Percentiles rank a stretch among this genome's conserved stretches.
These are phyloP conservation scores for Temnothorax longispinosus DNA, from an alignment of 1,140 invertebrate genomes.

Conservation along the genomic window DNA sequence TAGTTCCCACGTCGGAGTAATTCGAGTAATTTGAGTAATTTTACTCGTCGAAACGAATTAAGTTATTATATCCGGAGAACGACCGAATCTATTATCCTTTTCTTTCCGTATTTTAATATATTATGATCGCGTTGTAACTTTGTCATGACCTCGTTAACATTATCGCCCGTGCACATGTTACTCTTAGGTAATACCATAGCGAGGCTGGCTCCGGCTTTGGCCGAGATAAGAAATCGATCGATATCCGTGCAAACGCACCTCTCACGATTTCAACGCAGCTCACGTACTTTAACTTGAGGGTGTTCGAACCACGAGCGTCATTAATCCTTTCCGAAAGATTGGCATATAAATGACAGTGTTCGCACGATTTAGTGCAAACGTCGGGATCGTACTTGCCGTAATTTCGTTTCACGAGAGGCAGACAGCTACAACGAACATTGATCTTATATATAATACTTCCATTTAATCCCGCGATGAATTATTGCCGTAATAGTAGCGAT, in stretches of 20 bases:
- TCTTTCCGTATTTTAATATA: not conserved
- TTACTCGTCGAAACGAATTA: not conserved
- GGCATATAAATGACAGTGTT: not conserved
- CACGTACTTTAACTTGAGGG: not conserved
- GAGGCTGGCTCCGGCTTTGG: not conserved
- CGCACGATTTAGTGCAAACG: not conserved
- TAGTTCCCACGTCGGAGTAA: not conserved
- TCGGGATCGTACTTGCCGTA: not conserved
- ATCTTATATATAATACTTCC: not conserved
- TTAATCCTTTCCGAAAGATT: constrained; percentile 37
- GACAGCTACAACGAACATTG: not conserved
- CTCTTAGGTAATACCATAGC: not conserved
- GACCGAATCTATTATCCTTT: not conserved
- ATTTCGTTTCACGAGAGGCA: not conserved
- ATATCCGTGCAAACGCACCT: not conserved
- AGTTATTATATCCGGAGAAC: not conserved
- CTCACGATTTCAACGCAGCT: not conserved
- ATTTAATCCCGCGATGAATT: constrained; percentile 18
- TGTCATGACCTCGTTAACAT: constrained; percentile 30
- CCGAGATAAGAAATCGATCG: constrained; percentile 37
- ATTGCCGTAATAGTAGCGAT: not conserved
- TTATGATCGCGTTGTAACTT: constrained; percentile 19
- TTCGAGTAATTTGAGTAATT: not conserved
- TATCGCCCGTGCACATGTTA: constrained; percentile 20
- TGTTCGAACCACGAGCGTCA: not conserved